These are phyloP conservation scores for Adelphocoris suturalis DNA, from an alignment of 2,888 invertebrate species.

Conservation along the genomic window DNA sequence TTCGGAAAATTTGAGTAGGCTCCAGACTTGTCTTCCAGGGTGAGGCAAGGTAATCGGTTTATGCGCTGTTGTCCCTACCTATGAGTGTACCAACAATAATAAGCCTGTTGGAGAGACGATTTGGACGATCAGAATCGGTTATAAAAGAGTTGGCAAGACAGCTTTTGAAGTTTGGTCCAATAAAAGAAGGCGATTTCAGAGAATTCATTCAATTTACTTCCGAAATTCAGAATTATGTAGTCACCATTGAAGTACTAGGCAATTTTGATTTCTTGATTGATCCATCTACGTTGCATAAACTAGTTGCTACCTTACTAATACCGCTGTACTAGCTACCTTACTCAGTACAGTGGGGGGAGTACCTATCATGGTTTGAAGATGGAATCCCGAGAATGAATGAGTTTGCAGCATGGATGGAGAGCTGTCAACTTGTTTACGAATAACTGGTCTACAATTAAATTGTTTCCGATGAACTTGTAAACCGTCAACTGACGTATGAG, in stretches of 20 bases:
- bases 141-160: slow-evolving; percentile 6
- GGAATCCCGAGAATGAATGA: background rate
- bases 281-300: background rate
- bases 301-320: too few relatives aligned
- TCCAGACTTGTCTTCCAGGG: slow-evolving; percentile 35
- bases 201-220: background rate
- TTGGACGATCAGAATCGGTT: slow-evolving; percentile 37
- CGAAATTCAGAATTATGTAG: slow-evolving; percentile 1
- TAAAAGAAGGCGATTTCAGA: slow-evolving; percentile 2
- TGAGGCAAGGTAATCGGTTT: background rate
- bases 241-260: background rate
- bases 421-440: too few relatives aligned
- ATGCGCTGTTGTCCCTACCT: background rate
- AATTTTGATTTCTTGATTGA: background rate
- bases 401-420: slow-evolving; percentile 17
- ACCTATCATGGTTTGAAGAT: background rate
- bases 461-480: too few relatives aligned
- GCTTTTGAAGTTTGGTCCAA: background rate
- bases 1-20: slow-evolving; percentile 39
- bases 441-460: too few relatives aligned
- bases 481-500: too few relatives aligned
- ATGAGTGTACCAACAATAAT: background rate
- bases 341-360: slow-evolving; percentile 43
- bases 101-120: background rate
- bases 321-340: slow-evolving; percentile 29